These are phyloP conservation scores for Anolis sagrei DNA, from an alignment of 2,113 vertebrate genomes.

Conservation along the genomic window DNA sequence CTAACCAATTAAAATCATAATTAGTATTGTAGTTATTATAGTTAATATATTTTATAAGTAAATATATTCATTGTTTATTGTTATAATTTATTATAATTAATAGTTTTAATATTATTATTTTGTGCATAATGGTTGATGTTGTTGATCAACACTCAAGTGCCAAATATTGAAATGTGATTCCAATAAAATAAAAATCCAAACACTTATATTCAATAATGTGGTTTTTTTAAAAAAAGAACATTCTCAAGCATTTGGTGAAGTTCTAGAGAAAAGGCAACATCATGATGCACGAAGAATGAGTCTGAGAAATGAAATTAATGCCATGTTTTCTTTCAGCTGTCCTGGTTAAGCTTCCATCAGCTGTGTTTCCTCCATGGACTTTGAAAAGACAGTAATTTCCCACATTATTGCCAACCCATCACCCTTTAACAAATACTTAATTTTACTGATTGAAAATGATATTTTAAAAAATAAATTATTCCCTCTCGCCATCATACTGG, in stretches of 20 bases:
- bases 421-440: constrained; percentile 58
- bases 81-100: no score
- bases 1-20: no score
- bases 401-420: constrained; percentile 42
- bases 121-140: no score
- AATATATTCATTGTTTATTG: no score
- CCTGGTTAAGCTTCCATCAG: background rate
- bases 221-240: background rate
- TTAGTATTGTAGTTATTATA: no score
- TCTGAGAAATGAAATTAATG: background rate
- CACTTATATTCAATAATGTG: background rate
- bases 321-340: background rate
- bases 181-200: background rate
- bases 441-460: constrained; percentile 73
- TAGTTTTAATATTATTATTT: no score
- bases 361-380: background rate
- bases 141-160: background rate
- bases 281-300: background rate
- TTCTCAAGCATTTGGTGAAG: background rate
- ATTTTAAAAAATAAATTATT: constrained; percentile 70
- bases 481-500: constrained; percentile 47
- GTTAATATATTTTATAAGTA: no score
- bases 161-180: background rate
- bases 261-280: background rate
- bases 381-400: background rate